phyloP scores from a whole-genome alignment of 2,888 invertebrate species.

The Prionchulus punctatus region DNA sequence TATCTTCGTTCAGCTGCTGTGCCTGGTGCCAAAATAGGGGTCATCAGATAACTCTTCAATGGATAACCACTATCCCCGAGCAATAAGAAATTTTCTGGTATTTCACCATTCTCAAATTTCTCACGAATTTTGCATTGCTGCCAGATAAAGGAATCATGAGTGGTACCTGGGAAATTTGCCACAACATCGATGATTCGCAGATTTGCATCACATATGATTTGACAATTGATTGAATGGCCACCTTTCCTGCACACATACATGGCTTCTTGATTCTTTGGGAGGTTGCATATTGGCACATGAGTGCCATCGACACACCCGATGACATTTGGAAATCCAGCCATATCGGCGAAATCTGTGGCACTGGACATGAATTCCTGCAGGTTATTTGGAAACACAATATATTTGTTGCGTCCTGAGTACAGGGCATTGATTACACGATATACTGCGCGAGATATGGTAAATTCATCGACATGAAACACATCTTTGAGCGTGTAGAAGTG shows the following conservation, averaged over 20 bases:
- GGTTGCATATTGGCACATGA: constrained; percentile 16
- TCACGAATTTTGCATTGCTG: constrained; percentile 10
- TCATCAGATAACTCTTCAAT: constrained; percentile 20
- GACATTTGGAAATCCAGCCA: constrained; percentile 16
- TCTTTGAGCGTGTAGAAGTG: too few species aligned
- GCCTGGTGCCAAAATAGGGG: constrained; percentile 18
- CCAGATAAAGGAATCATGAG: constrained; percentile 18
- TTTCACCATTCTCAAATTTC: constrained; percentile 11
- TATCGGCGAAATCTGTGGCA: too few species aligned
- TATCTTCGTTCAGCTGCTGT: constrained; percentile 21
- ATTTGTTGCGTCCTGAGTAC: too few species aligned
- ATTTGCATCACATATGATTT: constrained; percentile 15
- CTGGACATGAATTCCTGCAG: too few species aligned
- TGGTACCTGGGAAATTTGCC: constrained; percentile 17
- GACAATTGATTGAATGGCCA: constrained; percentile 19
- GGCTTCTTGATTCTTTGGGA: constrained; percentile 13
- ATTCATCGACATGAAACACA: too few species aligned
- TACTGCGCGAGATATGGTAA: too few species aligned
- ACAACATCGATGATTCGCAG: constrained; percentile 13
- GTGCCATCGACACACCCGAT: constrained; percentile 19
- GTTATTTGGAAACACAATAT: too few species aligned
- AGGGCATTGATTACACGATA: too few species aligned
- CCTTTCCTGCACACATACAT: constrained; percentile 17
- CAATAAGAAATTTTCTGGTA: constrained; percentile 19
- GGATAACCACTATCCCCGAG: constrained; percentile 30